A percentile compares a stretch with the other conserved stretches of the same genome.
Conservation (phyloP, 2,888 invertebrate species). For the Esperia sulphurella region DNA sequence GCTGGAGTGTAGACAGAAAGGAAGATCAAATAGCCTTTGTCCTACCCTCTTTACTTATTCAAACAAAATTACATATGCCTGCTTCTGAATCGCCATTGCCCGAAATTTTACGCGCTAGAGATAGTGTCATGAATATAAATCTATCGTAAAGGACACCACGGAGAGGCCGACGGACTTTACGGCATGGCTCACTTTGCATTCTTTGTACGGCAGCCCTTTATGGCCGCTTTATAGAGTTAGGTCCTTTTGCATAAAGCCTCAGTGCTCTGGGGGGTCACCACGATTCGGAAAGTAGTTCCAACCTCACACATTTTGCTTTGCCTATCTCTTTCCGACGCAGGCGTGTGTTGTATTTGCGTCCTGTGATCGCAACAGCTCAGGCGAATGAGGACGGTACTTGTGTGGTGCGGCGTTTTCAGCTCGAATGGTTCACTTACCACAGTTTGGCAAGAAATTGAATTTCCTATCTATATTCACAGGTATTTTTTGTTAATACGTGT, state of each 20-base stretch:
- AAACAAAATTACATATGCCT: slow-evolving; percentile 80
- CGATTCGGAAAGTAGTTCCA: slow-evolving; percentile 21
- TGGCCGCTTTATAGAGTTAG: slow-evolving; percentile 71
- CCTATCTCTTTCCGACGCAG: background rate
- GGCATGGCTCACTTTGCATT: slow-evolving; percentile 74
- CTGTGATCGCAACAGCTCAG: background rate
- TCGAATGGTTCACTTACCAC: slow-evolving; percentile 13
- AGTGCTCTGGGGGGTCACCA: slow-evolving; percentile 35
- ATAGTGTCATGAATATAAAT: slow-evolving; percentile 79
- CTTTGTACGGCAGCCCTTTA: slow-evolving; percentile 72
- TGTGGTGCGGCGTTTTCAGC: slow-evolving; percentile 1
- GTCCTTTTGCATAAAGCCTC: slow-evolving; percentile 72
- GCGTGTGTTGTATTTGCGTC: background rate
- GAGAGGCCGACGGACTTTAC: slow-evolving; percentile 59
- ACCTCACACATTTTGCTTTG: slow-evolving; percentile 7
- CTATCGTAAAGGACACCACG: slow-evolving; percentile 67
- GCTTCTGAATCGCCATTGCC: slow-evolving; percentile 75
- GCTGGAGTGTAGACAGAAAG: slow-evolving; percentile 40
- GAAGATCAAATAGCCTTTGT: slow-evolving; percentile 77
- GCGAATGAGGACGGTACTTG: background rate
- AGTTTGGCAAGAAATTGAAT: slow-evolving; percentile 1
- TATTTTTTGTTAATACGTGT: background rate
- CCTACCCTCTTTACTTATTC: slow-evolving; percentile 77
- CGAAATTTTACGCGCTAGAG: slow-evolving; percentile 77
- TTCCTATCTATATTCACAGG: background rate